These are phyloP conservation scores for Trypoxylus dichotomus DNA, from an alignment of 1,140 invertebrate species.

Conservation along the genomic window DNA sequence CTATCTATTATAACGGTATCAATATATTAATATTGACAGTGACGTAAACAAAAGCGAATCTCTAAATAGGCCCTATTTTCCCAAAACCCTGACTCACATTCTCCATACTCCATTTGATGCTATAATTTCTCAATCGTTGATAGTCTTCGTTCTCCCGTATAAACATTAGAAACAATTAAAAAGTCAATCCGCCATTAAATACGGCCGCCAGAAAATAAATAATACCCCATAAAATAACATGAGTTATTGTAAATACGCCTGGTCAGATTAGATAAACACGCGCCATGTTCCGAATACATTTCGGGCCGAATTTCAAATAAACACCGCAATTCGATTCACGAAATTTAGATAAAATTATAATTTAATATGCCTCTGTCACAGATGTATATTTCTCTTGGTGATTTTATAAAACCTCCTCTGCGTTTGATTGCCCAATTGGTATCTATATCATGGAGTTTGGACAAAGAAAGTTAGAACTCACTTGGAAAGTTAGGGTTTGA, in stretches of 20 bases:
- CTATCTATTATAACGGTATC: neutral
- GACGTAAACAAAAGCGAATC: neutral
- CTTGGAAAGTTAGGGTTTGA: too few species aligned
- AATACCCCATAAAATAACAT: slow-evolving; percentile 5
- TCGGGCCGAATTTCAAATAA: slow-evolving; percentile 7
- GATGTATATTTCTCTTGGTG: neutral
- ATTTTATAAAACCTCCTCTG: neutral
- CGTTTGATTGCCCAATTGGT: too few species aligned
- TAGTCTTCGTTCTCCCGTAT: neutral
- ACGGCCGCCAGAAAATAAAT: neutral
- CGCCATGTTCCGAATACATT: neutral
- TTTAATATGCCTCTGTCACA: neutral
- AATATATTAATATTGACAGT: neutral
- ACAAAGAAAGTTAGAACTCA: neutral
- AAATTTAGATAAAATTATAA: slow-evolving; percentile 14
- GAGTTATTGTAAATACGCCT: slow-evolving; percentile 21
- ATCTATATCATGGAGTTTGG: neutral
- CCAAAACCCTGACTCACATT: neutral
- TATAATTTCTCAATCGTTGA: neutral
- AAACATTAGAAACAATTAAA: slow-evolving; percentile 23
- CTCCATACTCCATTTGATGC: neutral
- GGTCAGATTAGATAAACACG: slow-evolving; percentile 5
- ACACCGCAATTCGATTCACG: neutral
- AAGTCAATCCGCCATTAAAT: neutral
- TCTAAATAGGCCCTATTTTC: neutral